phyloP scores from a whole-genome alignment of 2,888 invertebrate genomes.

The Drosophila heteroneura region DNA sequence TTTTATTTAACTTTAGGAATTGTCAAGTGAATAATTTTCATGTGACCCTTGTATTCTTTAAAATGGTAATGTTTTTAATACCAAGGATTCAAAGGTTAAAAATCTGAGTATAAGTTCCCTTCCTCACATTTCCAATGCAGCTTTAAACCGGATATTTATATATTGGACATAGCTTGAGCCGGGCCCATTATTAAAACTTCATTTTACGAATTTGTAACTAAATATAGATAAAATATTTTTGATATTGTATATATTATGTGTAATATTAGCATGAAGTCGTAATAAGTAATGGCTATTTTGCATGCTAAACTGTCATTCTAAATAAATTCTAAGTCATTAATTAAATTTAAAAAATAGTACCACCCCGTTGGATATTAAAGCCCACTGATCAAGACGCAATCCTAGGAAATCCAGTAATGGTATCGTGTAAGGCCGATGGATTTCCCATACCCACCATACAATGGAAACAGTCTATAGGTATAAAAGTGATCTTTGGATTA shows the following conservation, averaged over 20 bases:
- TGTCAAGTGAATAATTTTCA: background rate
- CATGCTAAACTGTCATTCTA: slow-evolving; percentile 16
- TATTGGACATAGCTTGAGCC: background rate
- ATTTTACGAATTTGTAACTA: background rate
- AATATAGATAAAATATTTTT: slow-evolving; percentile 1
- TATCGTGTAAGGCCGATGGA: slow-evolving; percentile 91
- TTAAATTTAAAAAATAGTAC: slow-evolving; percentile 86
- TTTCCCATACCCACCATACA: slow-evolving; percentile 89
- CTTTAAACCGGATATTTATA: background rate
- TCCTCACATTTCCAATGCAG: background rate
- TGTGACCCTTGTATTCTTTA: background rate
- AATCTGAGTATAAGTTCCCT: background rate
- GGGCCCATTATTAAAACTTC: background rate
- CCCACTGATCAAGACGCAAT: slow-evolving; percentile 90
- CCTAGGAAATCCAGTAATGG: slow-evolving; percentile 89
- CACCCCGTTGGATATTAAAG: slow-evolving; percentile 91
- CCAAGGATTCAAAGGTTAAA: background rate
- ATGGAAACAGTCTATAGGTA: slow-evolving; percentile 87
- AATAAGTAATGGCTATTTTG: slow-evolving; percentile 11
- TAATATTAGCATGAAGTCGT: slow-evolving; percentile 16
- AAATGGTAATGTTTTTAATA: background rate
- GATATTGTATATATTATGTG: background rate
- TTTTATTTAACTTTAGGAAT: background rate
- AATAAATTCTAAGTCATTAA: slow-evolving; percentile 9
- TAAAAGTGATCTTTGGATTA: slow-evolving; percentile 50